Base-by-base conservation (phyloP, 2,888 invertebrate genomes). In the Spodoptera littoralis region DNA sequence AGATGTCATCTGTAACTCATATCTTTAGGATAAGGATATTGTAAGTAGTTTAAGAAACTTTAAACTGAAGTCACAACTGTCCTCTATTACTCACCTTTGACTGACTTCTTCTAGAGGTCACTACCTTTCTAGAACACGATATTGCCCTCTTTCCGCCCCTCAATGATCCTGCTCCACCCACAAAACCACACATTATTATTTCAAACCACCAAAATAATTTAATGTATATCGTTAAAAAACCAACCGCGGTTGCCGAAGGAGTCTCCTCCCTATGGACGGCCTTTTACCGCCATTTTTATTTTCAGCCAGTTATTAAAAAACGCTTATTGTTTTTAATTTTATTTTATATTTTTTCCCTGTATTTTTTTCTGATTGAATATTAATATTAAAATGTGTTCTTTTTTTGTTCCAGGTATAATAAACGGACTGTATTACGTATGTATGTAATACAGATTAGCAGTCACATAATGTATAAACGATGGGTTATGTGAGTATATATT, bases 381-480 rank as follows among this genome's bases (percentile, higher is more conserved):
- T 49, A 42, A 53, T 44, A 53, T 45, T 18, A 27, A 45, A 13
- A 22, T 43, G 47, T 36, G 1, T 27, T 50, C 1, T 47, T 48
- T 47, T 27, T 61, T 79, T 71, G 71, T 77, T 77, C 42, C 79
- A 79, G 80, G 77, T 77, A 77, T 69, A 12, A 36, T 64, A 36
- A 3, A 27, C 2, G 36, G 36, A 36, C 36, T 36, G 0, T 9
- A 9, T 36, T 8, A n/a, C n/a, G n/a, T n/a, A n/a, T n/a, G n/a
- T n/a, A 36, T 36, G 9, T 36, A 36, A 9, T 9, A 36, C 36
- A 36, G 5, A 9, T 9, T 6, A 36, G 36, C 9, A 6, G 36
- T 27, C 3, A 27, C 4, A 36, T 8, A 1, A 36, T 1, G 6
- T 36, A 36, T 8, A 5, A 2, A 8, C 36, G 9, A 36, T 36